phyloP scores from a whole-genome alignment of 1,140 invertebrate genomes.

The Scaptomyza graminum region DNA sequence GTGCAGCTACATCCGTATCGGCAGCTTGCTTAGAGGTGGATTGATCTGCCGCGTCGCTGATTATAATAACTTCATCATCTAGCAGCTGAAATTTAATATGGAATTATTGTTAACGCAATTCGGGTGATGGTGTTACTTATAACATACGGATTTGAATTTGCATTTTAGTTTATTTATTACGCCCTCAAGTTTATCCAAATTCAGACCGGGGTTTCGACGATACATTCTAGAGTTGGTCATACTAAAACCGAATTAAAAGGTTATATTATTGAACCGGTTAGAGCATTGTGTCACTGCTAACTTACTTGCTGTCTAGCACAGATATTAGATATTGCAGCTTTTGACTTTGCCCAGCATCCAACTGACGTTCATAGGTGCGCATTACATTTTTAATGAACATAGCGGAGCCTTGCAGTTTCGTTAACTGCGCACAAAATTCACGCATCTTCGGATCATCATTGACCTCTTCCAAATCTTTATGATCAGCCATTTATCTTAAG shows the following conservation, averaged over 20 bases:
- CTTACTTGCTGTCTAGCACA: slow-evolving; percentile 53
- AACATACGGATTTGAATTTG: slow-evolving; percentile 49
- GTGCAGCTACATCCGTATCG: not conserved
- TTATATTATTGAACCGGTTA: not conserved
- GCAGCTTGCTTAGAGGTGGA: not conserved
- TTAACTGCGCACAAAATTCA: slow-evolving; percentile 11
- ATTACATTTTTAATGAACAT: slow-evolving; percentile 48
- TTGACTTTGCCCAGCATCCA: slow-evolving; percentile 29
- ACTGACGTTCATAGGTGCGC: not conserved
- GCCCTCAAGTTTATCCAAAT: slow-evolving; percentile 45
- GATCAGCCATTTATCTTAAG: slow-evolving; percentile 21
- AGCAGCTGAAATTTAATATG: slow-evolving; percentile 14
- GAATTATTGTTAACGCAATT: not conserved
- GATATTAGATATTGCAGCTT: slow-evolving; percentile 32
- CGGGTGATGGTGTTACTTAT: not conserved
- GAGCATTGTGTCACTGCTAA: not conserved
- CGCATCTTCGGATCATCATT: not conserved
- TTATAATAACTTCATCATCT: slow-evolving; percentile 21
- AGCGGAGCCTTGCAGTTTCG: slow-evolving; percentile 26
- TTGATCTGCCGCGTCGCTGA: slow-evolving; percentile 6
- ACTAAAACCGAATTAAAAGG: slow-evolving; percentile 2
- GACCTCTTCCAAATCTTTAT: not conserved
- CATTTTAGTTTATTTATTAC: slow-evolving; percentile 46
- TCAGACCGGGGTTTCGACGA: not conserved
- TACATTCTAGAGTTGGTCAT: slow-evolving; percentile 1